Evolutionary conservation across 1,140 invertebrate genomes (phyloP).

Genomic region (Rhagoletis pomonella): DNA sequence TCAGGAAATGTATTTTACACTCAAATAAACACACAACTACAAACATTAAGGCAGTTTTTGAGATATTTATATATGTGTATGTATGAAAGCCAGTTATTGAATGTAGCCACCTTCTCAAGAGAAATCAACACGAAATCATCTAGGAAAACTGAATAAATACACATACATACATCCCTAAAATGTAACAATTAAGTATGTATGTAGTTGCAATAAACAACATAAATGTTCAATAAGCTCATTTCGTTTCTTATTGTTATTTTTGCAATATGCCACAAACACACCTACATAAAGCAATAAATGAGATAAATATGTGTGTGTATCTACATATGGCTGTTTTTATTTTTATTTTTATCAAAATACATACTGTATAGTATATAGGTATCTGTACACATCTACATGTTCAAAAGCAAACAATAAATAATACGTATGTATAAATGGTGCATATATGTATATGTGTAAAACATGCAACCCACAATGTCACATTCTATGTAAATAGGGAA

Average conservation of each 20-base stretch:
- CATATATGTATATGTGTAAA: no score
- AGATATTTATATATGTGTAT: constrained; percentile 28
- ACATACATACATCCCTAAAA: background rate
- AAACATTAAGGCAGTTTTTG: constrained; percentile 16
- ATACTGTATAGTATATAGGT: background rate
- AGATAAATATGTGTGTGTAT: background rate
- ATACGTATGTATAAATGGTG: no score
- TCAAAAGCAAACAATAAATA: background rate
- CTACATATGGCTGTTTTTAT: background rate
- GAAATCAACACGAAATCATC: background rate
- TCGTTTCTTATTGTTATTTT: no score
- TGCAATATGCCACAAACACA: background rate
- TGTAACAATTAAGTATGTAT: background rate
- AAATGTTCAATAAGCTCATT: no score
- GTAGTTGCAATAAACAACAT: no score
- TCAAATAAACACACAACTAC: constrained; percentile 37
- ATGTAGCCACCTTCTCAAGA: constrained; percentile 12
- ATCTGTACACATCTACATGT: background rate
- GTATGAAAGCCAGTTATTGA: constrained; percentile 1
- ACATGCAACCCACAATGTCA: background rate
- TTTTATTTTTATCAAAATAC: background rate
- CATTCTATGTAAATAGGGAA: background rate
- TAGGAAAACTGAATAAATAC: background rate
- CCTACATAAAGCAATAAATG: constrained; percentile 35
- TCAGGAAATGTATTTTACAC: background rate